Conservation (phyloP, 1,140 invertebrate genomes). For the Platorchestia sp. region DNA sequence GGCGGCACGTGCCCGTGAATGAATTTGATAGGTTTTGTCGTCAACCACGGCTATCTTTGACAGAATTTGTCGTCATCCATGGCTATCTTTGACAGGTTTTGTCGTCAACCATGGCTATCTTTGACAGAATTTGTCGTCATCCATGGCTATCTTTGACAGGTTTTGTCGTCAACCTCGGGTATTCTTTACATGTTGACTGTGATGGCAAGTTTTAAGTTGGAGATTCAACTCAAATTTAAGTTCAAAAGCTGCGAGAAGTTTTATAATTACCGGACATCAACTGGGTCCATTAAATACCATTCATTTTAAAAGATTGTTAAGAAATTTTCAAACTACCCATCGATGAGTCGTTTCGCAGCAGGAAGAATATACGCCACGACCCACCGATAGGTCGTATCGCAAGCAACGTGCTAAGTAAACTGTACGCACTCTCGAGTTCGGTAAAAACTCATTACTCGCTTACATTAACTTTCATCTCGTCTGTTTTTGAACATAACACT, state of each 20-base stretch:
- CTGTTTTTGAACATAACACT: not conserved
- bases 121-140: not conserved
- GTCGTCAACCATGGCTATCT: not conserved
- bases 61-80: not conserved
- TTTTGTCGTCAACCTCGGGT: not conserved
- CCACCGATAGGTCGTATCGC: too few species aligned
- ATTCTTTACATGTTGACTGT: not conserved
- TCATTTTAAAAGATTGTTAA: too few species aligned
- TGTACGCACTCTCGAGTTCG: not conserved
- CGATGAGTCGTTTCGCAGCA: too few species aligned
- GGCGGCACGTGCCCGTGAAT: not conserved
- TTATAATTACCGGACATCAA: too few species aligned
- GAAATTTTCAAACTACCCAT: too few species aligned
- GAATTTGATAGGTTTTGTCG: not conserved
- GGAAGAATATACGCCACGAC: not conserved
- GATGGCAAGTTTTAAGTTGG: not conserved
- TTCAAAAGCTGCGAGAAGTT: too few species aligned
- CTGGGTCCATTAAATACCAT: too few species aligned
- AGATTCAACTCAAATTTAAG: not conserved
- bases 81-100: slow-evolving; percentile 4
- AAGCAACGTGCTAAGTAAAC: not conserved
- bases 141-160: not conserved
- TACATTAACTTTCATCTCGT: not conserved
- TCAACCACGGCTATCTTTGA: too few species aligned
- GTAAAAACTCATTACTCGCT: not conserved